phyloP scores from a whole-genome alignment of 2,797 vertebrate genomes.

The Paratrypauchen microcephalus region DNA sequence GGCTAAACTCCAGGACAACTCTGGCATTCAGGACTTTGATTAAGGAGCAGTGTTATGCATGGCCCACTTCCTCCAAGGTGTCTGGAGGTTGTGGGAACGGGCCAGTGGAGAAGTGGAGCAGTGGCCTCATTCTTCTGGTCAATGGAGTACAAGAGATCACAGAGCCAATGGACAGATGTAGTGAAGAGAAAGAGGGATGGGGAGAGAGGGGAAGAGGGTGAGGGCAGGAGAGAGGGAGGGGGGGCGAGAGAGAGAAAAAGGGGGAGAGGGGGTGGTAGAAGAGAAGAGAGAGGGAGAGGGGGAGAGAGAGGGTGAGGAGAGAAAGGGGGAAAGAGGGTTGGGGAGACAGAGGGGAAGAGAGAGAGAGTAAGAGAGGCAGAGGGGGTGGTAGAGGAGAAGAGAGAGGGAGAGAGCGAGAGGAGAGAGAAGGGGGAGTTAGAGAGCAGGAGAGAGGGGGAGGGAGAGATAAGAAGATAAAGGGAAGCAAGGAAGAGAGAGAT shows the following conservation, averaged over 20 bases:
- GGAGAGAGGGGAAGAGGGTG: no score
- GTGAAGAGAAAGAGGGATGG: neutral
- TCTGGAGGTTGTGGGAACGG: conserved; percentile 82
- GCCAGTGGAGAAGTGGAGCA: conserved; percentile 31
- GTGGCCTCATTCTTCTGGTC: conserved; percentile 55
- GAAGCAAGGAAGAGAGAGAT: neutral
- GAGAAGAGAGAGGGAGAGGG: neutral
- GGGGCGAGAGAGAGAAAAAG: neutral
- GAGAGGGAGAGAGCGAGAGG: neutral
- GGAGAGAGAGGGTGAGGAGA: neutral
- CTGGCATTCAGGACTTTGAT: conserved; percentile 84
- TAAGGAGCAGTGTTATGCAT: conserved; percentile 86
- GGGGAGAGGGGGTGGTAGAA: no score
- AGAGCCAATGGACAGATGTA: conserved; percentile 6
- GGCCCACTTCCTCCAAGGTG: conserved; percentile 86
- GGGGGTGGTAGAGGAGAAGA: neutral
- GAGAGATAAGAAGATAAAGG: neutral
- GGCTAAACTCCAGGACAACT: conserved; percentile 83
- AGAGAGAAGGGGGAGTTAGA: neutral
- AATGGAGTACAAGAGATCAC: conserved; percentile 33
- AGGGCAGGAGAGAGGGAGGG: neutral
- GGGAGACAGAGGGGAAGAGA: neutral
- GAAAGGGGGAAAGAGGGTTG: neutral
- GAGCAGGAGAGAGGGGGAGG: neutral
- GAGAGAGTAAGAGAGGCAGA: neutral